Percentiles rank a stretch among this genome's conserved stretches.
Evolutionary conservation across 2,888 invertebrate genomes (phyloP).

Genomic region (Drosophila siamana): DNA sequence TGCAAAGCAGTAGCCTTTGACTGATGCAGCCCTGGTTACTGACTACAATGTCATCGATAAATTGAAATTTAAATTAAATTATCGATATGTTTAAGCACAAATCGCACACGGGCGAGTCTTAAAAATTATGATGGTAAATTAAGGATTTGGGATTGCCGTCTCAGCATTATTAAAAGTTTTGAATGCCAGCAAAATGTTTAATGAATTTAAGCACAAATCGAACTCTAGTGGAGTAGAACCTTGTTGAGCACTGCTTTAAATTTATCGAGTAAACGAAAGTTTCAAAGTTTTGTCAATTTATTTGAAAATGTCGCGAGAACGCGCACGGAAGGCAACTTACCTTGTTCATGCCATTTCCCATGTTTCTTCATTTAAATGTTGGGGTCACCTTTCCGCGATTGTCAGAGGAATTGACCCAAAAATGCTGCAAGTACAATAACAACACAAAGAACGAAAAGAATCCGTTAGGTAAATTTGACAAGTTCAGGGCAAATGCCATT

Average conservation of each 20-base stretch:
- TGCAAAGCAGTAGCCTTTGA: background rate
- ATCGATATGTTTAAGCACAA: background rate
- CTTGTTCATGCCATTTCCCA: slow-evolving; percentile 97
- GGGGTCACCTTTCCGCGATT: slow-evolving; percentile 59
- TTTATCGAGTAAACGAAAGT: background rate
- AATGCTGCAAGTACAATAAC: slow-evolving; percentile 45
- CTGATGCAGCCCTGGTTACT: background rate
- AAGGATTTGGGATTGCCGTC: no score
- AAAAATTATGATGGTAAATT: no score
- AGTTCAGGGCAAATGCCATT: slow-evolving; percentile 48
- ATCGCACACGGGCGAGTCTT: no score
- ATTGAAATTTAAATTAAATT: background rate
- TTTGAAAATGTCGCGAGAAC: background rate
- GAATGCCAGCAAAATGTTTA: no score
- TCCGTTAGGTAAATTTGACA: slow-evolving; percentile 40
- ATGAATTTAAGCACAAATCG: no score
- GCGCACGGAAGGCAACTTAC: slow-evolving; percentile 85
- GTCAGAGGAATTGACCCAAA: slow-evolving; percentile 54
- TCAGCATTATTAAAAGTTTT: no score
- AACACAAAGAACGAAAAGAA: slow-evolving; percentile 22
- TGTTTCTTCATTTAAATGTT: slow-evolving; percentile 85
- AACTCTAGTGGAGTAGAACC: no score
- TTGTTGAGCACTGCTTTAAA: background rate
- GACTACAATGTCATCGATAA: background rate
- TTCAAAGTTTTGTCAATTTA: slow-evolving; percentile 1